Evolutionary conservation across 2,888 invertebrate genomes (phyloP).

Genomic region (Drosophila pseudotakahashii): DNA sequence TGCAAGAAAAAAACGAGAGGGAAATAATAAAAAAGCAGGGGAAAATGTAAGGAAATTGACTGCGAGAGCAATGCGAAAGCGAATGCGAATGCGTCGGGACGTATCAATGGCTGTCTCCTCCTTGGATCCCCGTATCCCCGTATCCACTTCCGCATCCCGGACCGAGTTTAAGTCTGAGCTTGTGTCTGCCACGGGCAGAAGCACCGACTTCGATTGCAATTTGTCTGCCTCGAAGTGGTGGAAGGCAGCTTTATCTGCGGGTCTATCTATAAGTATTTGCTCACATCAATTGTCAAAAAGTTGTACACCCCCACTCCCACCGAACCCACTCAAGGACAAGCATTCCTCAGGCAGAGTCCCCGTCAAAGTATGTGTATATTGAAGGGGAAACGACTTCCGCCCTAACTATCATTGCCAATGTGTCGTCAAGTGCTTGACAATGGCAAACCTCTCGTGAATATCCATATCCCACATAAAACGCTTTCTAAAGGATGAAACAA

Average conservation of each 20-base stretch:
- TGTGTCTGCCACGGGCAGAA: constrained; percentile 38
- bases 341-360: constrained; percentile 11
- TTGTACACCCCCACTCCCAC: constrained; percentile 43
- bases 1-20: constrained; percentile 36
- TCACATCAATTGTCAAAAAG: constrained; percentile 75
- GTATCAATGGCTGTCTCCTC: constrained; percentile 49
- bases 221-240: constrained; percentile 60
- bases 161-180: constrained; percentile 11
- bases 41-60: constrained; percentile 60
- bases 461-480: neutral
- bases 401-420: constrained; percentile 54
- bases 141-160: constrained; percentile 10
- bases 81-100: constrained; percentile 40
- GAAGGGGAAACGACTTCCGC: constrained; percentile 60
- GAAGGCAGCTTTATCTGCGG: constrained; percentile 49
- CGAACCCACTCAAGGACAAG: constrained; percentile 1
- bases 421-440: constrained; percentile 44
- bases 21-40: constrained; percentile 27
- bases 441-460: neutral
- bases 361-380: constrained; percentile 34
- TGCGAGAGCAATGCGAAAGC: constrained; percentile 42
- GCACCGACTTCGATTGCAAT: constrained; percentile 59
- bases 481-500: neutral
- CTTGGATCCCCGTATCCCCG: constrained; percentile 1
- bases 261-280: constrained; percentile 66